Conservation (phyloP, 1,140 invertebrate genomes). For the Drosophila gunungcola region DNA sequence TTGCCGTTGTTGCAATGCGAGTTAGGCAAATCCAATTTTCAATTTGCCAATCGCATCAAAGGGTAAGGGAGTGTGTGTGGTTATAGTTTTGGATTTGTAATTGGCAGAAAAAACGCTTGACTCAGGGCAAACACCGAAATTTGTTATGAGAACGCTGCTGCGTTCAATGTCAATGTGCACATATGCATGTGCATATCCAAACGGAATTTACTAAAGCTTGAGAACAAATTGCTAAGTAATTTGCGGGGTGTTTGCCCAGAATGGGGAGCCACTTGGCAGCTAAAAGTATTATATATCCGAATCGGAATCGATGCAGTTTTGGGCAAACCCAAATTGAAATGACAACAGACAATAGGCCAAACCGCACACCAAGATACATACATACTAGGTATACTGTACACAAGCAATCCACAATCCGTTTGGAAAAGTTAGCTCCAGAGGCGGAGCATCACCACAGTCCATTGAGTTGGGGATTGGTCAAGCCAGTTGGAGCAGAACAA, state of each 20-base stretch:
- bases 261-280: slow-evolving; percentile 7
- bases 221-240: slow-evolving; percentile 58
- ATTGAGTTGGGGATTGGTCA: slow-evolving; percentile 22
- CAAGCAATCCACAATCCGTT: slow-evolving; percentile 35
- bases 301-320: slow-evolving; percentile 54
- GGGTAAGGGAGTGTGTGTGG: slow-evolving; percentile 19
- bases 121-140: slow-evolving; percentile 25
- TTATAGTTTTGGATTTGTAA: slow-evolving; percentile 48
- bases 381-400: slow-evolving; percentile 1
- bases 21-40: slow-evolving; percentile 71
- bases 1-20: slow-evolving; percentile 56
- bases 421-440: slow-evolving; percentile 32
- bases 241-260: slow-evolving; percentile 38
- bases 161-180: slow-evolving; percentile 45
- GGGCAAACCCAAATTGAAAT: slow-evolving; percentile 43
- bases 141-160: slow-evolving; percentile 41
- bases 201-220: slow-evolving; percentile 42
- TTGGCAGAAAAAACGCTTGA: slow-evolving; percentile 42
- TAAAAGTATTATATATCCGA: slow-evolving; percentile 22
- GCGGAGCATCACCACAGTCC: slow-evolving; percentile 27
- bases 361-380: slow-evolving; percentile 24
- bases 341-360: slow-evolving; percentile 45
- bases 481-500: slow-evolving; percentile 44
- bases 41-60: slow-evolving; percentile 61
- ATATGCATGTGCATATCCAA: slow-evolving; percentile 22